A percentile compares a stretch with the other conserved stretches of the same genome.
Evolutionary conservation across 2,888 invertebrate genomes (phyloP).

Genomic region (Caenorhabditis sp.): DNA sequence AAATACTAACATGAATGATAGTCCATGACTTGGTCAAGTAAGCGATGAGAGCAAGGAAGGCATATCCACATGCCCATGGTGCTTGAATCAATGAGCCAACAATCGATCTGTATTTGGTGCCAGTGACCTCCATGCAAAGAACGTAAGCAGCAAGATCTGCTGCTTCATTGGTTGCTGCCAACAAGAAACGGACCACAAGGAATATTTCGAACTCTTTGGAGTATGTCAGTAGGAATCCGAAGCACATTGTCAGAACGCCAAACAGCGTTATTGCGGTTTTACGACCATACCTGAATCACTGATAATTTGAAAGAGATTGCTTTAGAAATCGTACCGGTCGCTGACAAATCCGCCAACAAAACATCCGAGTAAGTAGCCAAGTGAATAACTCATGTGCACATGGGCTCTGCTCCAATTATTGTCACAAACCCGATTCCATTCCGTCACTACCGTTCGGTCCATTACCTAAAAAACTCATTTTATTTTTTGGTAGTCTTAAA

Average conservation of each 20-base stretch:
- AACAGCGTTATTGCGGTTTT: slow-evolving; percentile 81
- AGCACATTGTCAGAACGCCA: slow-evolving; percentile 78
- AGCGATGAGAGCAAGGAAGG: slow-evolving; percentile 81
- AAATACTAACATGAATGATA: slow-evolving; percentile 76
- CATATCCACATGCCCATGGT: slow-evolving; percentile 83
- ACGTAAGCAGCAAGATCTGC: slow-evolving; percentile 83
- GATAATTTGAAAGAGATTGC: not conserved
- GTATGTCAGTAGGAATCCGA: slow-evolving; percentile 80
- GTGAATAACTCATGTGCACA: slow-evolving; percentile 81
- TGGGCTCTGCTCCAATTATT: slow-evolving; percentile 81
- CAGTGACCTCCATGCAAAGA: slow-evolving; percentile 83
- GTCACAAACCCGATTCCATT: slow-evolving; percentile 81
- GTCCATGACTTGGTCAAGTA: slow-evolving; percentile 81
- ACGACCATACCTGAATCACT: slow-evolving; percentile 77
- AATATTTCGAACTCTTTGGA: slow-evolving; percentile 77
- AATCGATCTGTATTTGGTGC: slow-evolving; percentile 82
- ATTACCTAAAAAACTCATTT: slow-evolving; percentile 69
- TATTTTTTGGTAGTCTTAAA: not conserved
- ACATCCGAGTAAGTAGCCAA: slow-evolving; percentile 82
- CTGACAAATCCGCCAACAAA: slow-evolving; percentile 80
- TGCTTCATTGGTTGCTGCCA: slow-evolving; percentile 82
- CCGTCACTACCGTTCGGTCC: slow-evolving; percentile 79
- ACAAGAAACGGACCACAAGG: slow-evolving; percentile 80
- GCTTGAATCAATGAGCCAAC: slow-evolving; percentile 83
- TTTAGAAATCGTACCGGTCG: slow-evolving; percentile 68